A percentile compares a stretch with the other conserved stretches of the same genome.
These are phyloP conservation scores for Prionailurus bengalensis DNA, from an alignment of 2,113 vertebrate genomes.

Conservation along the genomic window DNA sequence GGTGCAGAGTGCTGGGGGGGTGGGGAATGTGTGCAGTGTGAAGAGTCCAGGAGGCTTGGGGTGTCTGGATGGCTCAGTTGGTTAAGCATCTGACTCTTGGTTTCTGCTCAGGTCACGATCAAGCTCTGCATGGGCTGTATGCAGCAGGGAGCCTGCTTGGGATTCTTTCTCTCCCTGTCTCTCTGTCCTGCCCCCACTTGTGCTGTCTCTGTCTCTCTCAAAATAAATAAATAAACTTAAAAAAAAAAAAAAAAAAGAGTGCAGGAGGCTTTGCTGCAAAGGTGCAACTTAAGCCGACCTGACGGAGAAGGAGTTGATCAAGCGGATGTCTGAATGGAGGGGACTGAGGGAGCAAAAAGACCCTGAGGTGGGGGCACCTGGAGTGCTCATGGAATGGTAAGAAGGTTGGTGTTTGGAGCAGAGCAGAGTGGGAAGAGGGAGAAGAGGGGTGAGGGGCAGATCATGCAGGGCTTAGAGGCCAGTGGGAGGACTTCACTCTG, in stretches of 20 bases:
- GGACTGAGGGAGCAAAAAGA: not conserved
- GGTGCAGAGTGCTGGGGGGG: too few relatives aligned
- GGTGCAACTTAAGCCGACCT: not conserved
- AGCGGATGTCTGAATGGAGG: not conserved
- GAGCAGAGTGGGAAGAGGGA: not conserved
- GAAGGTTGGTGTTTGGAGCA: not conserved
- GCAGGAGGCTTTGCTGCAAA: not conserved
- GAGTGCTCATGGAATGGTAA: not conserved
- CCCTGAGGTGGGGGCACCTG: not conserved
- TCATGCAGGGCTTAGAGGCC: not conserved
- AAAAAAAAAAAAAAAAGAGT: not conserved
- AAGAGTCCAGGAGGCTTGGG: not conserved
- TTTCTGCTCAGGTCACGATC: too few relatives aligned
- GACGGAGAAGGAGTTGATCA: not conserved
- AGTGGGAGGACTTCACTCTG: rapidly evolving
- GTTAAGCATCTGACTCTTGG: too few relatives aligned
- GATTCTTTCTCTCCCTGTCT: too few relatives aligned
- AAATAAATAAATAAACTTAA: too few relatives aligned
- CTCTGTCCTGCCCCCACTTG: too few relatives aligned
- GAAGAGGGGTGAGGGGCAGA: not conserved
- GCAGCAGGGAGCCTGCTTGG: too few relatives aligned
- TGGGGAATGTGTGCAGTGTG: not conserved
- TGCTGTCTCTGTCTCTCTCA: too few relatives aligned
- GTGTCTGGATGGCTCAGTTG: too few relatives aligned
- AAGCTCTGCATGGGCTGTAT: too few relatives aligned